Evolutionary conservation across 2,113 vertebrate species (phyloP).

Genomic region (Turnix velox): DNA sequence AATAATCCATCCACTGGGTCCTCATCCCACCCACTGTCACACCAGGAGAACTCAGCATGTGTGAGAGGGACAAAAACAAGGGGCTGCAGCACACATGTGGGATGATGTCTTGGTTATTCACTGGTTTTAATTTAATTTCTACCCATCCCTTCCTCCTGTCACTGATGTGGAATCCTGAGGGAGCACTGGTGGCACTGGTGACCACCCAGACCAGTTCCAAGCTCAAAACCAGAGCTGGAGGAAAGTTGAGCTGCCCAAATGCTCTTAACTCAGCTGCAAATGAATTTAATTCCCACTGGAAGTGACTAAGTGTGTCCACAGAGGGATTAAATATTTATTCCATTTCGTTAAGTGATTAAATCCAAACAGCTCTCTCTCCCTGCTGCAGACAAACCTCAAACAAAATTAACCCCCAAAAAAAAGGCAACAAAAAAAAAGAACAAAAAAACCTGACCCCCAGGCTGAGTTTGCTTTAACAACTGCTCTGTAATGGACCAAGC

Average conservation of each 20-base stretch:
- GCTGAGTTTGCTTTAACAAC: neutral
- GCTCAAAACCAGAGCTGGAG: neutral
- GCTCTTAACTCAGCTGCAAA: neutral
- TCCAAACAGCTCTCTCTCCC: neutral
- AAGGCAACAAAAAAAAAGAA: neutral
- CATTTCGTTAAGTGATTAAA: neutral
- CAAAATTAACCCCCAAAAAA: no score
- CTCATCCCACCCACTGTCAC: neutral
- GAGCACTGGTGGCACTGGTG: neutral
- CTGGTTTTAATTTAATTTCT: neutral
- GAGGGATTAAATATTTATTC: constrained; percentile 9
- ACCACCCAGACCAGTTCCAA: neutral
- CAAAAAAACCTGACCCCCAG: neutral
- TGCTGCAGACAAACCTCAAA: neutral
- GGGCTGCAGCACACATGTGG: neutral
- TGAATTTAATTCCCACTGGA: neutral
- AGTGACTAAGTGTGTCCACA: neutral
- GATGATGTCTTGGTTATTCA: rapidly evolving
- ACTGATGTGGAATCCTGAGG: neutral
- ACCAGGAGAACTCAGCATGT: neutral
- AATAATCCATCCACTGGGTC: neutral
- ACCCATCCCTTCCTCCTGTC: neutral
- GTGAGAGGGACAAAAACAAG: rapidly evolving
- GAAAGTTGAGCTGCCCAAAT: neutral
- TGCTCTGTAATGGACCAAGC: neutral